phyloP scores from a whole-genome alignment of 2,113 vertebrate genomes.

The Podiceps cristatus region DNA sequence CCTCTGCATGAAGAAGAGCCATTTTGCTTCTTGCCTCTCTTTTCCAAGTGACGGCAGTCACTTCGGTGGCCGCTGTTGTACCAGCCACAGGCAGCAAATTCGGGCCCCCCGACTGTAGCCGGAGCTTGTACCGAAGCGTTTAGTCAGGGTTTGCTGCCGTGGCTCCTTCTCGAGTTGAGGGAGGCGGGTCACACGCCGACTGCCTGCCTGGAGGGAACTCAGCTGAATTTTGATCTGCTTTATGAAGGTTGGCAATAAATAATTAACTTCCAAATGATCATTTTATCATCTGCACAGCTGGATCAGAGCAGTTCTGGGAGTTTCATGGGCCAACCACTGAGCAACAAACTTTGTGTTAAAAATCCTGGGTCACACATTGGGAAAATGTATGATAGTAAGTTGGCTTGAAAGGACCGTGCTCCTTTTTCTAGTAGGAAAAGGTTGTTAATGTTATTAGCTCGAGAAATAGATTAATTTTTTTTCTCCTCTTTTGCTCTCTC shows the following conservation, averaged over 20 bases:
- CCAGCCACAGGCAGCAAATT: not conserved
- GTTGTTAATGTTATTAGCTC: not conserved
- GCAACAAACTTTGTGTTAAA: not conserved
- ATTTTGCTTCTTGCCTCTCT: not conserved
- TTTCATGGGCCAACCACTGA: not conserved
- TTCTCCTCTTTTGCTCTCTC: not conserved
- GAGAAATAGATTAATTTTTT: not conserved
- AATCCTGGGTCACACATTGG: not conserved
- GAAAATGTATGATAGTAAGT: not conserved
- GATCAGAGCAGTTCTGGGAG: not conserved
- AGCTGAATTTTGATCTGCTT: conserved; percentile 59
- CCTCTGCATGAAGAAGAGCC: not conserved
- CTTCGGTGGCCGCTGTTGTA: not conserved
- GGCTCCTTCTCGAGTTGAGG: not conserved
- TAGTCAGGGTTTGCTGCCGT: not conserved
- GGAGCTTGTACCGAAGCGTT: not conserved
- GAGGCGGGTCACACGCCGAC: not conserved
- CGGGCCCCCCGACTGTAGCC: not conserved
- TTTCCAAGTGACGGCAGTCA: not conserved
- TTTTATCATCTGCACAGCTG: not conserved
- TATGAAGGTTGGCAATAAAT: conserved; percentile 67
- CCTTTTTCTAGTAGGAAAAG: not conserved
- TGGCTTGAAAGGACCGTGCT: not conserved
- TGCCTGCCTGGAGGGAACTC: conserved; percentile 19
- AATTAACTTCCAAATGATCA: conserved; percentile 54